These are phyloP conservation scores for Nibea albiflora DNA, from an alignment of 2,113 vertebrate species.

Conservation along the genomic window DNA sequence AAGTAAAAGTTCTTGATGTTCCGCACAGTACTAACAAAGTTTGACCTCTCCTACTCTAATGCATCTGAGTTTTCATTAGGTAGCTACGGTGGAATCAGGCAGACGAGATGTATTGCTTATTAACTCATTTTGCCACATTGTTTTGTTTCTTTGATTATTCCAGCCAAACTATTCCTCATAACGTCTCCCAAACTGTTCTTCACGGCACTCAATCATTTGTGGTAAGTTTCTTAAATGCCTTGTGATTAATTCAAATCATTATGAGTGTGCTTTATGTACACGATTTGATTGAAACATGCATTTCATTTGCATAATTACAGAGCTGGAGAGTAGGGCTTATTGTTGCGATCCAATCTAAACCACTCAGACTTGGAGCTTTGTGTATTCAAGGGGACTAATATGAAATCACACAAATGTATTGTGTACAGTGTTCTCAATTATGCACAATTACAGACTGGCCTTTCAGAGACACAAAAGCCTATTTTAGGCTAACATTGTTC, in stretches of 20 bases:
- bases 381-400: slow-evolving; percentile 74
- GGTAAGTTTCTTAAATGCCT: slow-evolving; percentile 75
- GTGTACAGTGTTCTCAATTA: slow-evolving; percentile 79
- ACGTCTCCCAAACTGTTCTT: slow-evolving; percentile 60
- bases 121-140: slow-evolving; percentile 61
- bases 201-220: slow-evolving; percentile 71
- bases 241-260: slow-evolving; percentile 79
- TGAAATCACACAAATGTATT: slow-evolving; percentile 79
- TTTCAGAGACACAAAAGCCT: slow-evolving; percentile 74
- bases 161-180: slow-evolving; percentile 52
- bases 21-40: slow-evolving; percentile 5
- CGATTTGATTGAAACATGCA: slow-evolving; percentile 78
- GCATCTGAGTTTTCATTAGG: slow-evolving; percentile 33
- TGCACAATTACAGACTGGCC: slow-evolving; percentile 75
- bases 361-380: slow-evolving; percentile 78
- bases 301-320: slow-evolving; percentile 79
- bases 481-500: slow-evolving; percentile 75
- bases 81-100: slow-evolving; percentile 50
- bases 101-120: slow-evolving; percentile 57
- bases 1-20: not conserved
- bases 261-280: slow-evolving; percentile 74
- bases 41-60: slow-evolving; percentile 28
- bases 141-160: slow-evolving; percentile 62
- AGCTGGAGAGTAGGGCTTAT: slow-evolving; percentile 70
- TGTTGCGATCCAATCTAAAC: slow-evolving; percentile 79